Conservation (phyloP, 2,113 vertebrate genomes). For the Pelmatolapia mariae region DNA sequence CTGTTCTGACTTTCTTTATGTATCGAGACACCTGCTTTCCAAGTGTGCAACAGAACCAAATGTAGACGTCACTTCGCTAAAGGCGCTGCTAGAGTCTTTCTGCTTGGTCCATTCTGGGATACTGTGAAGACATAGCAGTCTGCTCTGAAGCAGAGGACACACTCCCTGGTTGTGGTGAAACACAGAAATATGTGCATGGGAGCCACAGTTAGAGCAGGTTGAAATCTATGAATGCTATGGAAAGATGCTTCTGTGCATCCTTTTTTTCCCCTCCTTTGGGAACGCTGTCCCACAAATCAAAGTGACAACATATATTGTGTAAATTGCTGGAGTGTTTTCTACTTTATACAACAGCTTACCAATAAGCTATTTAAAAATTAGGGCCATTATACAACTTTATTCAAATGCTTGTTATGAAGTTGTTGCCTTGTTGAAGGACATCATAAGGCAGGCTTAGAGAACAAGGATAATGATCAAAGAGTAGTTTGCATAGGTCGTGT, state of each 20-base stretch:
- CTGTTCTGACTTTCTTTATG: background rate
- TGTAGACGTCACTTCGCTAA: background rate
- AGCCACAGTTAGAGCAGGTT: background rate
- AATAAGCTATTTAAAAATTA: background rate
- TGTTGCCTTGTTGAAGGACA: background rate
- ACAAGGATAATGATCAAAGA: background rate
- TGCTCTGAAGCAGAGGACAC: background rate
- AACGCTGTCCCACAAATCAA: background rate
- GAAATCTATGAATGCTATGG: background rate
- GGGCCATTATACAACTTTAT: background rate
- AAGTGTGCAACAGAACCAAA: background rate
- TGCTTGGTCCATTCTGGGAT: background rate
- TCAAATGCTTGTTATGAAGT: background rate
- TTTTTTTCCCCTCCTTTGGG: accelerated
- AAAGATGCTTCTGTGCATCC: background rate
- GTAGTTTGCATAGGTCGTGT: background rate
- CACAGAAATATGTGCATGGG: background rate
- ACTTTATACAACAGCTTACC: background rate
- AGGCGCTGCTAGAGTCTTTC: background rate
- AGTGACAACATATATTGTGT: background rate
- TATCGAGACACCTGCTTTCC: background rate
- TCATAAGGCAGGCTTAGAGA: background rate
- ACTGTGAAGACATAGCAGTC: background rate
- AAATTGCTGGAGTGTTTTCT: background rate
- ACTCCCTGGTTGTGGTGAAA: background rate